phyloP scores from a whole-genome alignment of 2,888 invertebrate species.

The Andrena trimmerana region DNA sequence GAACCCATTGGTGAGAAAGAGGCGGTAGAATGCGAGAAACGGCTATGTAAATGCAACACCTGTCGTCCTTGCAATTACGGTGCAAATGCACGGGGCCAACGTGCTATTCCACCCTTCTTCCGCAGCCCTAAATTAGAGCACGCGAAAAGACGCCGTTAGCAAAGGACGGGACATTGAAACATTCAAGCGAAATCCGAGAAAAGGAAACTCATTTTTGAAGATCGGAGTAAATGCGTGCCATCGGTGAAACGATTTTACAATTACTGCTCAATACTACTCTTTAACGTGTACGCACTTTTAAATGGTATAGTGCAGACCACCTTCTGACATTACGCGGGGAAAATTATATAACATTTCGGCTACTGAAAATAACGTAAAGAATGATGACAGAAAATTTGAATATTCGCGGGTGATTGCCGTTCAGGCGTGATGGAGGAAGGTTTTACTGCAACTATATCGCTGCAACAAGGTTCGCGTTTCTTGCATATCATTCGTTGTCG shows the following conservation, averaged over 20 bases:
- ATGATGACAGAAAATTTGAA: not conserved
- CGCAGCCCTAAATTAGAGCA: not conserved
- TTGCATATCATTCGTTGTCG: conserved; percentile 45
- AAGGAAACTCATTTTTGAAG: not conserved
- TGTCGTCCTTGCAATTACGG: conserved; percentile 24
- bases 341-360: not conserved
- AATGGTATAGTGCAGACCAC: not conserved
- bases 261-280: conserved; percentile 48
- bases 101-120: not conserved
- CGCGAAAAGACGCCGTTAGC: not conserved
- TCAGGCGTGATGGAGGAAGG: conserved; percentile 1
- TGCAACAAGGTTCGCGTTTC: conserved; percentile 35
- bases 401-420: conserved; percentile 1
- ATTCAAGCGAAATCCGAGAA: not conserved
- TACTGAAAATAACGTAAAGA: no score
- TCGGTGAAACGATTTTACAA: conserved; percentile 1
- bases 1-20: not conserved
- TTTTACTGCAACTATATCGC: conserved; percentile 13
- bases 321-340: not conserved
- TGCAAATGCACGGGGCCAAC: conserved; percentile 10
- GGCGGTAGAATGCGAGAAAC: conserved; percentile 16
- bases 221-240: conserved; percentile 4
- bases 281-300: conserved; percentile 23
- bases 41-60: conserved; percentile 22
- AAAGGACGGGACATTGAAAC: not conserved